Conservation (phyloP, 53 echinoderm and acorn worm genomes). For the Apostichopus leukothele region DNA sequence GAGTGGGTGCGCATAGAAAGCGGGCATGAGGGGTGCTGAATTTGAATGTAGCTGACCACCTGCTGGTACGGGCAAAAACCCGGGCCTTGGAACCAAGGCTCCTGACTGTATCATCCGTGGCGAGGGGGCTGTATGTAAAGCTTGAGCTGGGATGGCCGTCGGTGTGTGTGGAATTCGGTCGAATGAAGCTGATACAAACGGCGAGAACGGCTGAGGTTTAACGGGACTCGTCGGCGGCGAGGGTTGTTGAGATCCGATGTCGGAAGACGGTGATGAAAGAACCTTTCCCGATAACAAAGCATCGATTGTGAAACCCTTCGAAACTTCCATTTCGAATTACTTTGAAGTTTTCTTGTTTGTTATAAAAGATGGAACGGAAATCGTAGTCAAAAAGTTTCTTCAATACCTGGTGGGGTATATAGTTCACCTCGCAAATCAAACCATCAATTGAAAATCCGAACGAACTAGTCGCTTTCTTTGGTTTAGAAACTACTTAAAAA, state of each 20-base stretch:
- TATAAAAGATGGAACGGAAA: not conserved
- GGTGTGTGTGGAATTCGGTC: conserved; percentile 47
- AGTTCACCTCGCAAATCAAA: no score
- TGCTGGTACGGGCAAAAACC: conserved; percentile 77
- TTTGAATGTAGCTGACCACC: conserved; percentile 51
- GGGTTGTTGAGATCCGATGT: conserved; percentile 8
- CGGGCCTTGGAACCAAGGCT: conserved; percentile 87
- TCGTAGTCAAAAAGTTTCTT: no score
- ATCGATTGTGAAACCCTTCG: conserved; percentile 92
- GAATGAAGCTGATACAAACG: conserved; percentile 24
- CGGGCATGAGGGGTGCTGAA: conserved; percentile 76
- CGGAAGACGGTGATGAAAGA: conserved; percentile 45
- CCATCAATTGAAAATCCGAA: no score
- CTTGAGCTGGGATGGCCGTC: conserved; percentile 57
- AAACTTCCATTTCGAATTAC: conserved; percentile 68
- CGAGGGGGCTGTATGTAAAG: conserved; percentile 58
- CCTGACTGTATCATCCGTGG: conserved; percentile 61
- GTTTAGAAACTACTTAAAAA: no score
- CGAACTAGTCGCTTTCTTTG: no score
- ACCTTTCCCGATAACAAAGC: conserved; percentile 79
- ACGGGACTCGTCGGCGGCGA: conserved; percentile 56
- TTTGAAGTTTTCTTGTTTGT: not conserved
- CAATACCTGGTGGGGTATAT: no score
- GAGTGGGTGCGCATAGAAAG: conserved; percentile 93
- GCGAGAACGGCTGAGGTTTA: conserved; percentile 43